Conservation (phyloP, 2,113 vertebrate species). For the Alouatta palliata region DNA sequence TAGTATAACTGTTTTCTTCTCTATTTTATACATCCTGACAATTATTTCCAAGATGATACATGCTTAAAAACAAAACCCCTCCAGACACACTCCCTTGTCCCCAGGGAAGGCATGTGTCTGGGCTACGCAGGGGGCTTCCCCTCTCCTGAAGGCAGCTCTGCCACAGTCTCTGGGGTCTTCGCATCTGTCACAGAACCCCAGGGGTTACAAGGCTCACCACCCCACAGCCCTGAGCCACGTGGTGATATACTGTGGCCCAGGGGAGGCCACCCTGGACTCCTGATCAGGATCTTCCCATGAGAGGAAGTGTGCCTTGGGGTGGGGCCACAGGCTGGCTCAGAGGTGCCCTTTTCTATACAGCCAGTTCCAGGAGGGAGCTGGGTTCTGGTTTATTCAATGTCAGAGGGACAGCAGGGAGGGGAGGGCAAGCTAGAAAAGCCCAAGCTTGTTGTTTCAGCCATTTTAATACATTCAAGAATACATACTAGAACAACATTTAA, state of each 20-base stretch:
- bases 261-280: no score
- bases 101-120: rapidly evolving
- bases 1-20: background rate
- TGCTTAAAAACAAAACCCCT: background rate
- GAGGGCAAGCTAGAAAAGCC: background rate
- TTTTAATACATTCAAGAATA: slow-evolving; percentile 81
- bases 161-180: background rate
- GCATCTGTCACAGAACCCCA: background rate
- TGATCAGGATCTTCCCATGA: rapidly evolving
- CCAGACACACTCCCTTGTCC: rapidly evolving
- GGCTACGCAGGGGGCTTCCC: background rate
- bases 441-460: slow-evolving; percentile 10
- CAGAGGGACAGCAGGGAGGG: background rate
- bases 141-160: rapidly evolving
- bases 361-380: background rate
- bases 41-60: background rate
- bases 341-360: background rate
- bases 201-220: background rate
- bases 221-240: no score
- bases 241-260: background rate
- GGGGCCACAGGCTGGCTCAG: background rate
- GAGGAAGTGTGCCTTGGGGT: rapidly evolving
- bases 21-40: background rate
- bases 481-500: slow-evolving; percentile 65
- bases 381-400: background rate